Evolutionary conservation across 2,113 vertebrate genomes (phyloP), one percentile per base, ranked within the genome.

Genomic region (Myocastor coypus): DNA sequence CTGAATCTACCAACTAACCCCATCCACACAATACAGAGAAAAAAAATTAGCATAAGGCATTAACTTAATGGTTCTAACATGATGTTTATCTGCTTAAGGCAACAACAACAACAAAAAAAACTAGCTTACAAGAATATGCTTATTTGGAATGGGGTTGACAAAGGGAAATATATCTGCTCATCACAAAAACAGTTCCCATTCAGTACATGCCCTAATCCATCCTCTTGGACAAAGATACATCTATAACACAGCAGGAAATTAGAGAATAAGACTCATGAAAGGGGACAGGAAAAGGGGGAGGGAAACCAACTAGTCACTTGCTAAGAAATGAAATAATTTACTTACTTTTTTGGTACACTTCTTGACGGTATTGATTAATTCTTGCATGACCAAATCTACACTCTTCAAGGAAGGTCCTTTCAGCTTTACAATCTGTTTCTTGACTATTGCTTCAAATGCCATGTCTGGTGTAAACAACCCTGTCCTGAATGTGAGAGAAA

Each of bases 391-490:
- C 91, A 99, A 97, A 96, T 98, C 98, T 83, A 99, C 98, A 24
- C 99, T 99, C 98, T 99, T 99, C 97, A 99, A 96, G 91, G 98
- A 98, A 63, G 99, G 99, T 81, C 98, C 99, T 97, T 99, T 99
- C 95, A 99, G 98, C 84, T 99, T 99, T 28, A 99, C 98, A 40
- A 99, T 99, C 91, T 99, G 99, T 85, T 99, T 99, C 95, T 99
- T 99, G 93, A 99, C 99, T 95, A 99, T 99, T 50, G 99, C 98
- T 97, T 99, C 98, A 95, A 99, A 99, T 0, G 99, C 99, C 98
- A 99, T 98, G 92, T 99, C 99, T 90, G 99, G 99, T 83, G 99
- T 99, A 92, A 99, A 99, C 90, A 99, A 95, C 84, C 99, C 99
- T 90, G 99, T 99, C 97, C 99, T 99, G 97, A 95, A 95, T 0